Evolutionary conservation across 1,140 invertebrate species (phyloP), one percentile per base, ranked within the genome.

Genomic region (Dreissena rostriformis): DNA sequence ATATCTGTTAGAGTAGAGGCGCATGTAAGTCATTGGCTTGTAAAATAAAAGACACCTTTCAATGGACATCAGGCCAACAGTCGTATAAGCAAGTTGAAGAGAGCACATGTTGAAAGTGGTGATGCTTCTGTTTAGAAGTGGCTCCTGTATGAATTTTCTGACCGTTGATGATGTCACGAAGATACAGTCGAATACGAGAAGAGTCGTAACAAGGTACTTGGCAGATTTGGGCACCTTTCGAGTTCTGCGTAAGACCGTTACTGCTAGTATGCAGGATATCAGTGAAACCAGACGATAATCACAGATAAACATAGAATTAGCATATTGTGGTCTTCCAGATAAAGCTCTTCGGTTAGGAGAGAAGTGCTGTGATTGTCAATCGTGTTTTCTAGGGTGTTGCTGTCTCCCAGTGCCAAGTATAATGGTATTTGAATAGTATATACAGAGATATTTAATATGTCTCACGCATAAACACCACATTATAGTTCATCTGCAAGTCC

Each of bases 1-100:
- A 4, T 53, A 28, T n/a, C 8, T 12, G 29, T 68, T n/a, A 26
- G 39, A 67, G n/a, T 51, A 79, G 22, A 55, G 28, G 49, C 19
- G 49, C 51, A 79, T 53, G 67, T 79, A 79, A 19, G 4, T 15
- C 49, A 70, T 79, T 24, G 77, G 77, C 52, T 39, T 17, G 14
- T 79, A 28, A n/a, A 79, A 79, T 51, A 79, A 39, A 14, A 79
- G 0, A 17, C 22, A 79, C 0, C 77, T 65, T 66, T 79, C 77
- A 6, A 70, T 6, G 0, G 77, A 68, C 77, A 79, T 79, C 26
- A 79, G 0, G 1, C 17, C 77, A 12, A 79, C 66, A 22, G 77
- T 79, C 6, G 52, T 19, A 51, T 55, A 79, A 2, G 77, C 77
- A 22, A 79, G 22, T 53, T 79, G 77, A 24, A 79, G 57, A 26